These are phyloP conservation scores for Falco concolor DNA, from an alignment of 2,797 vertebrate species.

Conservation along the genomic window DNA sequence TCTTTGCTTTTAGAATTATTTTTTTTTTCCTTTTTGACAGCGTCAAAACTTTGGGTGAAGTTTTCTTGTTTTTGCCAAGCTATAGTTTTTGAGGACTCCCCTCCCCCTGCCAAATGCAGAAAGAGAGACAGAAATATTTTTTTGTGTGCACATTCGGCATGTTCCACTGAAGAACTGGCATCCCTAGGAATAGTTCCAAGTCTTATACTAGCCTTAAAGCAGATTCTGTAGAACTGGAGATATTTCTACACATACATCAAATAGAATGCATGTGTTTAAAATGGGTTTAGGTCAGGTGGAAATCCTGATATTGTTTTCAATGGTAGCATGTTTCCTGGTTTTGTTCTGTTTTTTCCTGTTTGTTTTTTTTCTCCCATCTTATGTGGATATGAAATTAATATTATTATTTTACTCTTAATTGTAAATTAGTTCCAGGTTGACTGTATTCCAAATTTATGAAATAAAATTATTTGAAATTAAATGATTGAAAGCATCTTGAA, in stretches of 20 bases:
- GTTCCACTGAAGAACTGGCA: not conserved
- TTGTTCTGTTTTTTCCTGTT: not conserved
- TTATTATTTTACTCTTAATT: not conserved
- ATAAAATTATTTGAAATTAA: not conserved
- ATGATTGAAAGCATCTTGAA: not conserved
- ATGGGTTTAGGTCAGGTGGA: not conserved
- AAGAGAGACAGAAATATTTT: not conserved
- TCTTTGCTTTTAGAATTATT: not conserved
- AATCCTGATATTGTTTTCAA: not conserved
- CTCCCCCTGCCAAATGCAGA: not conserved
- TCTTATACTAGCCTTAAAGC: not conserved
- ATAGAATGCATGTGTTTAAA: not conserved
- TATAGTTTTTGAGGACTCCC: not conserved
- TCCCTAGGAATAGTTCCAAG: not conserved
- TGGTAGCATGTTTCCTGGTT: not conserved
- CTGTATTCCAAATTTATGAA: not conserved
- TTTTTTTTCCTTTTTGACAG: not conserved
- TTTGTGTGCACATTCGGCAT: not conserved
- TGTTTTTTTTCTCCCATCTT: accelerated
- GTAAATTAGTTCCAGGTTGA: not conserved
- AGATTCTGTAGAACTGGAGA: not conserved
- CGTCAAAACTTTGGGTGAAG: not conserved
- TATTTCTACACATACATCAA: not conserved
- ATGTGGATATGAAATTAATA: not conserved
- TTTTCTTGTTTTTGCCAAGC: not conserved